Evolutionary conservation across 2,888 invertebrate species (phyloP), one percentile per base, ranked within the genome.

Genomic region (Agrochola lota): DNA sequence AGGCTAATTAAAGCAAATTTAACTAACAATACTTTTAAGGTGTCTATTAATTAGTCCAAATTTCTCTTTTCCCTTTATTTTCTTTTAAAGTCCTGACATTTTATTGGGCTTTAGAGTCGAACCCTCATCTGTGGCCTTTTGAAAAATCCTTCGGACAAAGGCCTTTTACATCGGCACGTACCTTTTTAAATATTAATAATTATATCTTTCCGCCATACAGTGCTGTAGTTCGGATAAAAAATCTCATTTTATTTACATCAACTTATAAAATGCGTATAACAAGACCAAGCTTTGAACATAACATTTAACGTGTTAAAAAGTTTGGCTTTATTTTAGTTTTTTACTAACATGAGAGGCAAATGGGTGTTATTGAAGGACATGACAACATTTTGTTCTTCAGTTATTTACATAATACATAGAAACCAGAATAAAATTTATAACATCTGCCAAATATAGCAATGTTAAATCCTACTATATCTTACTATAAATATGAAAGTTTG

Each of bases 21-120:
- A 71, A 81, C 59, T 74, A 86, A 86, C 80, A 88, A 90, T 83
- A 78, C 82, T 83, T 80, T 82, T 74, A 78, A 86, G 84, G 86
- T 86, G 87, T 86, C 83, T 85, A 84, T 88, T 87, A 88, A 89
- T 88, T 87, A 87, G 85, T 81, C 75, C 78, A 74, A 82, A 83
- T 84, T 84, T 76, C 71, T 68, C 68, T 72, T 78, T 79, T 70
- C 74, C 72, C 67, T 85, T 83, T 85, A 84, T 81, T 88, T 89
- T 85, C 74, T 69, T 80, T 74, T 81, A 57, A 77, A 79, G 70
- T 71, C 30, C 74, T 77, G 83, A 75, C 81, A 76, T 86, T 87
- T 86, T 77, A 81, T 79, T 82, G 80, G 66, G 55, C 64, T 81
- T 62, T 80, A 60, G 49, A 68, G 66, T 57, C 46, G n/a, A 40